phyloP scores from a whole-genome alignment of 2,113 vertebrate species.

The Platysteira castanea region DNA sequence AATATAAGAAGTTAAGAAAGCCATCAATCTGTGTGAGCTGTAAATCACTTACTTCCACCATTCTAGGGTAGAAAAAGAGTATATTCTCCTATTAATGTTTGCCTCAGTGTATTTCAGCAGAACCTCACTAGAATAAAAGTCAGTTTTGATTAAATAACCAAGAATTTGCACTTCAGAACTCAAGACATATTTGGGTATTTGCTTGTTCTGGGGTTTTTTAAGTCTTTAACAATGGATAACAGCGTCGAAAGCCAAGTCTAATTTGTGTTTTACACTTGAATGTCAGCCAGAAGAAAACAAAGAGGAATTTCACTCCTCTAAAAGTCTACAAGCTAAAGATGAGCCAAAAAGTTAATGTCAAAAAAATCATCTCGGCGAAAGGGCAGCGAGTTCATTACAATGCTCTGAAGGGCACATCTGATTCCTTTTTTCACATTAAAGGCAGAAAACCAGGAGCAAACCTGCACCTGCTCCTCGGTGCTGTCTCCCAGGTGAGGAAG shows the following conservation, averaged over 20 bases:
- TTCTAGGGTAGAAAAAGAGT: background rate
- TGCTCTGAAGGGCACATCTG: background rate
- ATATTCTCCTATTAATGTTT: background rate
- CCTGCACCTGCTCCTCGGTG: slow-evolving; percentile 55
- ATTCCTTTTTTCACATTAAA: background rate
- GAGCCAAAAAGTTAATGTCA: background rate
- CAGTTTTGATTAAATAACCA: background rate
- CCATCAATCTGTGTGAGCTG: background rate
- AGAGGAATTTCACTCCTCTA: background rate
- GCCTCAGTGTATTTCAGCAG: background rate
- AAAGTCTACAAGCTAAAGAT: background rate
- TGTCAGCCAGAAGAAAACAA: background rate
- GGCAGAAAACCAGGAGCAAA: background rate
- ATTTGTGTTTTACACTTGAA: background rate
- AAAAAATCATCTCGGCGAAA: background rate
- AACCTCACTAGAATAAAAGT: background rate
- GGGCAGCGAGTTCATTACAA: background rate
- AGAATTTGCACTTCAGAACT: background rate
- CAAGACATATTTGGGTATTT: background rate
- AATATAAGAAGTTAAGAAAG: background rate
- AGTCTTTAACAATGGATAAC: background rate
- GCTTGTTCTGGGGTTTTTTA: background rate
- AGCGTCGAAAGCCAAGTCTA: background rate
- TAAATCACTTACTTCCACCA: background rate
- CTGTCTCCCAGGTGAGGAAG: slow-evolving; percentile 62